These are phyloP conservation scores for Stictonetta naevosa DNA, from an alignment of 2,113 vertebrate genomes.

Conservation along the genomic window DNA sequence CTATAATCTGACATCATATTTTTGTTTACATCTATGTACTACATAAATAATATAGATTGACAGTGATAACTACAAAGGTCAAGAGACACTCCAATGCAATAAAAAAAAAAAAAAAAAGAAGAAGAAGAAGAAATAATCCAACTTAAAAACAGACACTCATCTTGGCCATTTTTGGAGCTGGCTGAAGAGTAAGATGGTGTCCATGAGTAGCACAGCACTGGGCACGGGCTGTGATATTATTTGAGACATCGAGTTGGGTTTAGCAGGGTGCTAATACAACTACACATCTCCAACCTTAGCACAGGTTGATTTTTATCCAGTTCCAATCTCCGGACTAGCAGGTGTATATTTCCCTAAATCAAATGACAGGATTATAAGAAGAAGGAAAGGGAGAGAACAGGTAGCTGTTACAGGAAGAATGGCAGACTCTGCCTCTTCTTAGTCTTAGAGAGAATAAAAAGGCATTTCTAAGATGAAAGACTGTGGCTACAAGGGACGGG, in stretches of 20 bases:
- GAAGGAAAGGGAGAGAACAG: background rate
- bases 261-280: background rate
- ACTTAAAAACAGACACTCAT: background rate
- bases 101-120: background rate
- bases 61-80: background rate
- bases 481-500: background rate
- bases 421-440: background rate
- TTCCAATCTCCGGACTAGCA: background rate
- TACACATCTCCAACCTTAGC: background rate
- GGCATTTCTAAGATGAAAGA: background rate
- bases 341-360: background rate
- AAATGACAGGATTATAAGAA: background rate
- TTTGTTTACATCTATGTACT: background rate
- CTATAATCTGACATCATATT: background rate
- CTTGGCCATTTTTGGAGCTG: background rate
- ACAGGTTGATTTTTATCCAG: background rate
- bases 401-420: background rate
- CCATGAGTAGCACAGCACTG: background rate
- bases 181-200: background rate
- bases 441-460: background rate
- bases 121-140: no score
- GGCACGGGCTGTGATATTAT: background rate
- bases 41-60: background rate
- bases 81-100: background rate
- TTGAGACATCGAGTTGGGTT: background rate